A percentile compares a stretch with the other conserved stretches of the same genome.
These are phyloP conservation scores for Myathropa florea DNA, from an alignment of 2,888 invertebrate genomes.

Conservation along the genomic window DNA sequence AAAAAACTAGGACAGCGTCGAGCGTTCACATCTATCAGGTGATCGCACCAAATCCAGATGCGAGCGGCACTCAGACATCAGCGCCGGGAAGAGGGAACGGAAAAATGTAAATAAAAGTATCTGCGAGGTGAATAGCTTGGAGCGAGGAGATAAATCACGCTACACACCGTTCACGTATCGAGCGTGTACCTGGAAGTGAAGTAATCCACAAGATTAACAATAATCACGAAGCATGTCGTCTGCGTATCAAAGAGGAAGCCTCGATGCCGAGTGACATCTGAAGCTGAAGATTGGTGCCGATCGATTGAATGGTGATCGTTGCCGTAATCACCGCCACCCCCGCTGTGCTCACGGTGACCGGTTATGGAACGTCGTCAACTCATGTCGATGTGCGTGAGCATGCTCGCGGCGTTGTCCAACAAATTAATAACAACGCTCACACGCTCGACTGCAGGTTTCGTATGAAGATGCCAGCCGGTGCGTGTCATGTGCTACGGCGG, in stretches of 20 bases:
- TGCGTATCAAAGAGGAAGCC: constrained; percentile 1
- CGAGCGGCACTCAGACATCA: not conserved
- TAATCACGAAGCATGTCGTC: constrained; percentile 36
- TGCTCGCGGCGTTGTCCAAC: constrained; percentile 56
- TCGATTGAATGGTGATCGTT: constrained; percentile 30
- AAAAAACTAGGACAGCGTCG: constrained; percentile 53
- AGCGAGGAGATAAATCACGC: constrained; percentile 44
- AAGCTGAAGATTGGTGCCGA: constrained; percentile 52
- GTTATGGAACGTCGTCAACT: constrained; percentile 46
- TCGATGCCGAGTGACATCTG: constrained; percentile 46
- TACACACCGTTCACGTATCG: constrained; percentile 21
- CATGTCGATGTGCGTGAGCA: constrained; percentile 42
- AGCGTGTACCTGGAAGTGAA: constrained; percentile 20
- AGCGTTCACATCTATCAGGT: constrained; percentile 40
- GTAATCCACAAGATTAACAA: constrained; percentile 54
- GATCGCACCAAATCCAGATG: constrained; percentile 18
- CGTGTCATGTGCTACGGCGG: constrained; percentile 36
- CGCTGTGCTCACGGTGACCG: not conserved
- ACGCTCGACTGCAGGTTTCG: constrained; percentile 28
- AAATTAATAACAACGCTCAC: constrained; percentile 52
- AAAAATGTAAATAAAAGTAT: constrained; percentile 44
- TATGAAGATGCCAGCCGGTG: constrained; percentile 45
- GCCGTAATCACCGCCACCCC: not conserved
- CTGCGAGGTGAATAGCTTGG: constrained; percentile 48
- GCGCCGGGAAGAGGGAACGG: not conserved